A percentile compares a stretch with the other conserved stretches of the same genome.
These are phyloP conservation scores for Standfussiana lucernea DNA, from an alignment of 2,888 invertebrate species.

Conservation along the genomic window DNA sequence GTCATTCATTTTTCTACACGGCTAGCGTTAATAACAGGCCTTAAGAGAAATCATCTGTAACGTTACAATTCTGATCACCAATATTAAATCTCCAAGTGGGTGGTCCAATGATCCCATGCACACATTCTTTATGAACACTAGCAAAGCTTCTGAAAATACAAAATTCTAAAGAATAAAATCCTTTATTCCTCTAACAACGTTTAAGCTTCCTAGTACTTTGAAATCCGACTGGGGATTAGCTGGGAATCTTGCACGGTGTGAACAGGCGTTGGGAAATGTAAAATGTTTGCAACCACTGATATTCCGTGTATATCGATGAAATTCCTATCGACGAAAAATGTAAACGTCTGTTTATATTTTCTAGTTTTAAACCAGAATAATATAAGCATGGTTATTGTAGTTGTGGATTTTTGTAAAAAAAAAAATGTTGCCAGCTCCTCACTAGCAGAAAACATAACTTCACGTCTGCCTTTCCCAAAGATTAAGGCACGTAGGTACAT, in stretches of 20 bases:
- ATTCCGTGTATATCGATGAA: conserved; percentile 12
- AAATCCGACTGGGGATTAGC: conserved; percentile 50
- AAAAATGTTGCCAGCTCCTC: background rate
- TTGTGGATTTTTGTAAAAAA: too few species aligned
- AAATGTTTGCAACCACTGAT: conserved; percentile 52
- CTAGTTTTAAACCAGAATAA: too few species aligned
- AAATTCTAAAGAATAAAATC: conserved; percentile 30
- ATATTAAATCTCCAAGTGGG: too few species aligned
- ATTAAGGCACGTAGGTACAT: too few species aligned
- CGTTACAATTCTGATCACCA: too few species aligned
- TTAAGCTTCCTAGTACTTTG: conserved; percentile 38
- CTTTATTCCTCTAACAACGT: conserved; percentile 38
- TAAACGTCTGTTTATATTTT: background rate
- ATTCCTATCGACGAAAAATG: conserved; percentile 3
- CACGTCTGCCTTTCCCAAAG: too few species aligned
- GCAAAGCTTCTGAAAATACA: background rate
- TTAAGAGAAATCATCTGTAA: too few species aligned
- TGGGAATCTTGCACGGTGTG: conserved; percentile 10
- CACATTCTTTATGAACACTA: background rate
- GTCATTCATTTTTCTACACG: too few species aligned
- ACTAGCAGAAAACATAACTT: too few species aligned
- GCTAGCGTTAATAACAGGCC: too few species aligned
- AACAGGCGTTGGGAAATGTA: conserved; percentile 25
- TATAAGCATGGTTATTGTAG: too few species aligned
- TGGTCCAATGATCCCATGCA: too few species aligned